These are phyloP conservation scores for Haliclystus octoradiatus DNA, from an alignment of 30 jellyfish, hydroid and myxozoan genomes.

Conservation along the genomic window DNA sequence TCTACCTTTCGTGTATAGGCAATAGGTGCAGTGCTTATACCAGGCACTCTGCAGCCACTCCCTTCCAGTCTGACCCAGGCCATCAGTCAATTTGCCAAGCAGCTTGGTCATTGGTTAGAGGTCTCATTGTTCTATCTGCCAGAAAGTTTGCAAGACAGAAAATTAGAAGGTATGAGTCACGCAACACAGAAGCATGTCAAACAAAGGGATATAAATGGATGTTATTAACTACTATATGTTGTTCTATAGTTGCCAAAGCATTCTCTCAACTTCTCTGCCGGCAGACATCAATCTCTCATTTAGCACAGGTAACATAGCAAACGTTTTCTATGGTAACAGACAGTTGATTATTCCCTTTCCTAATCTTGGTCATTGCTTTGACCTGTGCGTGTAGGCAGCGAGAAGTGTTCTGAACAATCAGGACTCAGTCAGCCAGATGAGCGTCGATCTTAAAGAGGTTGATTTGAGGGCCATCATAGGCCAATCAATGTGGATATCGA, in stretches of 20 bases:
- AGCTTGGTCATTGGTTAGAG: conserved; percentile 76
- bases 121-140: conserved; percentile 81
- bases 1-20: conserved; percentile 60
- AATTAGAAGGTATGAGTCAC: conserved; percentile 50
- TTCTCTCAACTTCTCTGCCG: conserved; percentile 79
- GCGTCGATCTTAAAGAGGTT: conserved; percentile 50
- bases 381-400: too few species aligned
- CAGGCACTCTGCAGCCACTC: conserved; percentile 87
- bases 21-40: conserved; percentile 77
- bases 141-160: conserved; percentile 53
- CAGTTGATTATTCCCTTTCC: too few species aligned
- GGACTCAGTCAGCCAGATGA: conserved; percentile 87
- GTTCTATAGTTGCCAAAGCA: conserved; percentile 88
- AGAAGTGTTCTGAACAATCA: conserved; percentile 74
- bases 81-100: conserved; percentile 91
- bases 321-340: too few species aligned
- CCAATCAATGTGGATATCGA: conserved; percentile 61
- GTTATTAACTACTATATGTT: not conserved
- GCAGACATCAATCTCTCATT: conserved; percentile 93
- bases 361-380: too few species aligned
- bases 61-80: conserved; percentile 99
- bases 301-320: conserved; percentile 87
- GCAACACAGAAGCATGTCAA: not conserved
- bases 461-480: conserved; percentile 35
- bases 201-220: not conserved